A percentile compares a stretch with the other conserved stretches of the same genome.
Evolutionary conservation across 1,140 invertebrate genomes (phyloP).

Genomic region (Limonius californicus): DNA sequence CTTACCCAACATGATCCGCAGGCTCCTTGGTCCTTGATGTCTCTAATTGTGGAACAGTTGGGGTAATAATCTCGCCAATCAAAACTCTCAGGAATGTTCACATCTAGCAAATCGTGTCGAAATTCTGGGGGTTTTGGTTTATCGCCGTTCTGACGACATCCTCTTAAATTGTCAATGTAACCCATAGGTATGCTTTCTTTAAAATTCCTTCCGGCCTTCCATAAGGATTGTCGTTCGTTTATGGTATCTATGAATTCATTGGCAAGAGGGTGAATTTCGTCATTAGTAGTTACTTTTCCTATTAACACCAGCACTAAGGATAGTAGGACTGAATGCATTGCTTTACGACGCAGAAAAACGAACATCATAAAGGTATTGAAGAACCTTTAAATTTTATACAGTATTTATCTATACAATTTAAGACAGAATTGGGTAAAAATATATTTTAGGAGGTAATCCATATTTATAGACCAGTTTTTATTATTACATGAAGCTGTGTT

Average conservation of each 20-base stretch:
- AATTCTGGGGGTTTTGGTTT: constrained; percentile 41
- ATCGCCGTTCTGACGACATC: constrained; percentile 56
- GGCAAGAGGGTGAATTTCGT: too few relatives aligned
- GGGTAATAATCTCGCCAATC: constrained; percentile 79
- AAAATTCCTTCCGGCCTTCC: constrained; percentile 75
- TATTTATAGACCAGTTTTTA: too few relatives aligned
- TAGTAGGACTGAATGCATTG: too few relatives aligned
- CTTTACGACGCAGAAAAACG: too few relatives aligned
- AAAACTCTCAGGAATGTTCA: constrained; percentile 68
- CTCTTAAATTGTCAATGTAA: constrained; percentile 66
- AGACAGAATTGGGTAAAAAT: too few relatives aligned
- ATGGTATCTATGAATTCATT: constrained; percentile 41
- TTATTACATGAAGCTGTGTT: too few relatives aligned
- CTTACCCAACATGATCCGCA: constrained; percentile 69
- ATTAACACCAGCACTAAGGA: too few relatives aligned
- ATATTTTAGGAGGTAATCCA: too few relatives aligned
- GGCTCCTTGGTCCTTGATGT: constrained; percentile 74
- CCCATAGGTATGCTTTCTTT: constrained; percentile 51
- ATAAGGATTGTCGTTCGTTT: constrained; percentile 60
- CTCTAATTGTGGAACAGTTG: constrained; percentile 74
- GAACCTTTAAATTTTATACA: too few relatives aligned
- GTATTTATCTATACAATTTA: too few relatives aligned
- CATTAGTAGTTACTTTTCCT: too few relatives aligned
- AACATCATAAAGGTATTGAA: too few relatives aligned
- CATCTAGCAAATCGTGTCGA: constrained; percentile 41